Evolutionary conservation across 2,113 vertebrate genomes (phyloP), one percentile per base, ranked within the genome.

Genomic region (Osmerus mordax): DNA sequence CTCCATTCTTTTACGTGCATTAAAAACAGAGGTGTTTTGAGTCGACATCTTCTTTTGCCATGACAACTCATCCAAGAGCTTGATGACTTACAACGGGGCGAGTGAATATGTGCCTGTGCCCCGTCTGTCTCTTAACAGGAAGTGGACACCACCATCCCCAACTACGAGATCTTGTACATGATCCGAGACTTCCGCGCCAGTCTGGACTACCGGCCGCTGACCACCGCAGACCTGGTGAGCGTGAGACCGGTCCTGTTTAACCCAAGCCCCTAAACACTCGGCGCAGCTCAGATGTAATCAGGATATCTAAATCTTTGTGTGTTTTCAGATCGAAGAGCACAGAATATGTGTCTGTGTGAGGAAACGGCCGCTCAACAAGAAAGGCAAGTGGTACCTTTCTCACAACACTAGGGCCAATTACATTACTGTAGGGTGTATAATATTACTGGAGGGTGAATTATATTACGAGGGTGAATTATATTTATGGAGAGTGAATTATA

Each of bases 91-190:
- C 16, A n/a, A 13, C 7, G 9, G 5, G 7, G 41, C 7, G 41
- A 47, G 41, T 47, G 41, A 47, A 47, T 47, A 4, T 47, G 41
- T 11, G 41, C 41, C 12, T 47, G 41, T 47, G 7, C 7, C 7
- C n/a, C 23, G 63, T 54, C 1, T 36, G 16, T 73, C 69, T 71
- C 32, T 69, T 75, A 5, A 29, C 82, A 99, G 97, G 97, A 98
- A 80, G 94, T 97, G 84, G 97, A 99, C 78, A 94, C 96, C 75
- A 98, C 96, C 80, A 92, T 98, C 76, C 97, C 97, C 67, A 99
- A 99, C 89, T 98, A 96, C 82, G 97, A 99, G 92, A 99, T 99
- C 84, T 92, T 98, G 95, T 97, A 95, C 85, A 99, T 99, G 97
- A 99, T 99, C 89, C 91, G 94, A 92, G 96, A 99, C 85, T 98